Base-by-base conservation (phyloP, 1,140 invertebrate species). In the Pygmarrhopalites habei region DNA sequence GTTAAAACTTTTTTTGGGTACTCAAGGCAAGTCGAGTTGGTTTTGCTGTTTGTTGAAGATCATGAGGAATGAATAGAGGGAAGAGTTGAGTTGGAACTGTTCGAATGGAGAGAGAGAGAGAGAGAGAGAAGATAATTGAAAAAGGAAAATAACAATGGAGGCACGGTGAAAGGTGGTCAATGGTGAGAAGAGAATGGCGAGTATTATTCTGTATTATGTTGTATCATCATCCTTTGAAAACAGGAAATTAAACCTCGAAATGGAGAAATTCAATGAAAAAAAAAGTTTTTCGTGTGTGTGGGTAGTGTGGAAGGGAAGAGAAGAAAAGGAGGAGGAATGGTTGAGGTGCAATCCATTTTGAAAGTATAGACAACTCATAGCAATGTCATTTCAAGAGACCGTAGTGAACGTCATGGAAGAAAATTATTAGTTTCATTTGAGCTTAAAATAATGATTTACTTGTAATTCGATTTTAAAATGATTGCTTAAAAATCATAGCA, bases 201-300 rank as follows among this genome's bases (percentile, higher is more conserved):
- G 23, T n/a, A 56, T 56, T 35, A 56, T 41, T 52, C 14, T 52
- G 49, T 56, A 56, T 56, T 56, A 56, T 56, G 53, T 41, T 56
- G 49, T 52, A 21, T 52, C 49, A 52, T 52, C 49, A 52, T 56
- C 30, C 30, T 39, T 56, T 39, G 29, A 56, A 56, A 56, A 56
- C 53, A 56, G 53, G 53, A 56, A 56, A 56, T 56, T 56, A 56
- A 52, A 52, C 25, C 49, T 26, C 49, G 49, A 30, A 56, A 56
- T 26, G 30, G 53, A 56, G 29, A 56, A 56, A 56, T 56, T 56
- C 28, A 56, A 41, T 56, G 29, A 28, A 41, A 35, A 23, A 29
- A n/a, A n/a, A n/a, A n/a, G n/a, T n/a, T n/a, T n/a, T n/a, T n/a
- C n/a, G n/a, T n/a, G 23, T 47, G 44, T 47, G 44, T 19, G 23